These are phyloP conservation scores for Mormyrops boulengeri DNA, from an alignment of 2,797 vertebrate species.

Conservation along the genomic window DNA sequence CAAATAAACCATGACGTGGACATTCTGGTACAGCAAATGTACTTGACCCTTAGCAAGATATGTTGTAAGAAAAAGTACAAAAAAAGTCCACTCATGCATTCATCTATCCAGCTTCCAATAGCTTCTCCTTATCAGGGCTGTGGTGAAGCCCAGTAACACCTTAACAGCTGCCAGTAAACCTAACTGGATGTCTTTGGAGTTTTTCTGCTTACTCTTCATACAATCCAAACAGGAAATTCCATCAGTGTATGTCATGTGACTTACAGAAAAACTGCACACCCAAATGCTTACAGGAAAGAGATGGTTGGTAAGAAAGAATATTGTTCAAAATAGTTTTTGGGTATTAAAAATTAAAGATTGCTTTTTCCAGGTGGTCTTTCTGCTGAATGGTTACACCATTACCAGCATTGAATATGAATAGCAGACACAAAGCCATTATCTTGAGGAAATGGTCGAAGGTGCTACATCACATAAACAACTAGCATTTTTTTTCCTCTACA, in stretches of 20 bases:
- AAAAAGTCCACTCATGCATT: background rate
- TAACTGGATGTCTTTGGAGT: background rate
- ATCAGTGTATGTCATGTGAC: background rate
- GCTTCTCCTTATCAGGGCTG: background rate
- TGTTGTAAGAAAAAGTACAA: background rate
- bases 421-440: too few relatives aligned
- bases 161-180: background rate
- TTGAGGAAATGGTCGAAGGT: too few relatives aligned
- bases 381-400: background rate
- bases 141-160: background rate
- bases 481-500: background rate
- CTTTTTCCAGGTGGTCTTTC: background rate
- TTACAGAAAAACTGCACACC: background rate
- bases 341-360: background rate
- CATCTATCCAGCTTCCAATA: background rate
- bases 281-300: background rate
- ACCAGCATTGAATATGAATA: background rate
- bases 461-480: background rate
- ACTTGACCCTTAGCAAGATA: background rate
- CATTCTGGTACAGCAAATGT: background rate
- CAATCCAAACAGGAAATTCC: background rate
- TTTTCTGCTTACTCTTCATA: background rate
- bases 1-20: background rate
- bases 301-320: background rate
- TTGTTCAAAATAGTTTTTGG: background rate